These are phyloP conservation scores for Lophius piscatorius DNA, from an alignment of 2,113 vertebrate genomes.

Conservation along the genomic window DNA sequence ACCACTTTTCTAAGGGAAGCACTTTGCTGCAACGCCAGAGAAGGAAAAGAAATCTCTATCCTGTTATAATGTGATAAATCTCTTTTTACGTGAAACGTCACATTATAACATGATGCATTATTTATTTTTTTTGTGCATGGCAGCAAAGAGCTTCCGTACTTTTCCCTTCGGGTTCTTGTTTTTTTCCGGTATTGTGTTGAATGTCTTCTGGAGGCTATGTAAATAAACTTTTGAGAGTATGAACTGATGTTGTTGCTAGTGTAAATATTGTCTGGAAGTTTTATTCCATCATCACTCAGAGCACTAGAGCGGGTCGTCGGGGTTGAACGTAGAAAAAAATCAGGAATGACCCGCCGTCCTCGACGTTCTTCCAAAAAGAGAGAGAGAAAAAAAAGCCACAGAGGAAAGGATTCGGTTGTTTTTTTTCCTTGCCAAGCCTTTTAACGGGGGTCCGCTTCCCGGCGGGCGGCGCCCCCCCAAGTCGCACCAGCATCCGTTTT, in stretches of 20 bases:
- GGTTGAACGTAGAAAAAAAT: slow-evolving; percentile 21
- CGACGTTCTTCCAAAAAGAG: slow-evolving; percentile 41
- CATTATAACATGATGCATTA: too few species aligned
- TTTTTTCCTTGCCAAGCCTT: slow-evolving; percentile 48
- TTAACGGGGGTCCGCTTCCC: slow-evolving; percentile 49
- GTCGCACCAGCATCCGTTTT: slow-evolving; percentile 65
- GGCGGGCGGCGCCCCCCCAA: slow-evolving; percentile 57
- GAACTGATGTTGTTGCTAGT: slow-evolving; percentile 73
- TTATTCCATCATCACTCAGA: slow-evolving; percentile 41
- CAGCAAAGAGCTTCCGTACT: too few species aligned
- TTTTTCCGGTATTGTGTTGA: slow-evolving; percentile 62
- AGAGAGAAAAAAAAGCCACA: slow-evolving; percentile 10
- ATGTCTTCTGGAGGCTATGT: slow-evolving; percentile 55
- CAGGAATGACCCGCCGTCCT: slow-evolving; percentile 20
- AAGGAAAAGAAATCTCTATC: too few species aligned
- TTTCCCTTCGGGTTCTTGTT: slow-evolving; percentile 80
- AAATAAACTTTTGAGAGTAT: slow-evolving; percentile 75
- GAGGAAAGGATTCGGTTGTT: slow-evolving; percentile 13
- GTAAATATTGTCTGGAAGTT: slow-evolving; percentile 86
- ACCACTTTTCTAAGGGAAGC: too few species aligned
- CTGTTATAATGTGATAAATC: too few species aligned
- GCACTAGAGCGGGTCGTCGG: slow-evolving; percentile 18
- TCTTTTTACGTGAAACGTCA: too few species aligned
- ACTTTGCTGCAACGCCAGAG: too few species aligned
- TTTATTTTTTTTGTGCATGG: too few species aligned